A percentile compares a stretch with the other conserved stretches of the same genome.
Evolutionary conservation across 2,797 vertebrate genomes (phyloP).

Genomic region (Acropternis orthonyx): DNA sequence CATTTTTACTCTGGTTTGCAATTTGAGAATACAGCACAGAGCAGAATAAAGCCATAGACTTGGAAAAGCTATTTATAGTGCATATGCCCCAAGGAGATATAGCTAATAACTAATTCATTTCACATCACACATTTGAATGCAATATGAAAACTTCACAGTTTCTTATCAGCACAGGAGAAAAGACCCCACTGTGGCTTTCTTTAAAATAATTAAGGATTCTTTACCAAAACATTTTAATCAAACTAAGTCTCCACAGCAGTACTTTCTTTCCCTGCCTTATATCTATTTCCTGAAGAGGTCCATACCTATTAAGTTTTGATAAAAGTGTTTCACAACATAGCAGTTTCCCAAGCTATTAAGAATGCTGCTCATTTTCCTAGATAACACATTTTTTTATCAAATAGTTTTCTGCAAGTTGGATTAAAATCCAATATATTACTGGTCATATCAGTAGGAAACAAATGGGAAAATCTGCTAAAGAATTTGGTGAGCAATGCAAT

Average conservation of each 20-base stretch:
- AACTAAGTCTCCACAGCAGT: not conserved
- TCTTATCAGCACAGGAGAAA: slow-evolving; percentile 34
- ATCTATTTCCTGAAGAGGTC: not conserved
- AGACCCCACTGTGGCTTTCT: slow-evolving; percentile 19
- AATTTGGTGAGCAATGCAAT: not conserved
- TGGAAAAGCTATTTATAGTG: slow-evolving; percentile 57
- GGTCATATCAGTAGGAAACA: not conserved
- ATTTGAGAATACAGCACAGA: not conserved
- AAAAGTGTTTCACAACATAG: not conserved
- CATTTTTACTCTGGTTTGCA: not conserved
- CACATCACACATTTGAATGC: slow-evolving; percentile 21
- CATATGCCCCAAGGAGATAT: not conserved
- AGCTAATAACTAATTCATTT: slow-evolving; percentile 59
- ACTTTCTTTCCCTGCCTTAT: not conserved
- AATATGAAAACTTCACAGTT: slow-evolving; percentile 35
- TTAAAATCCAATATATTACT: slow-evolving; percentile 7
- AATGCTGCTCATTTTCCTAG: not conserved
- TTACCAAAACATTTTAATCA: slow-evolving; percentile 62
- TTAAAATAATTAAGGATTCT: slow-evolving; percentile 55
- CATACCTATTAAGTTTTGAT: not conserved
- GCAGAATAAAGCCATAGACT: slow-evolving; percentile 20
- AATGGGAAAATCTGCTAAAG: not conserved
- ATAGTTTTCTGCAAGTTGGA: not conserved
- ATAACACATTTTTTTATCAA: not conserved
- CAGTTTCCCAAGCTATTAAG: not conserved